These are phyloP conservation scores for Typhlichthys subterraneus DNA, from an alignment of 2,797 vertebrate species.

Conservation along the genomic window DNA sequence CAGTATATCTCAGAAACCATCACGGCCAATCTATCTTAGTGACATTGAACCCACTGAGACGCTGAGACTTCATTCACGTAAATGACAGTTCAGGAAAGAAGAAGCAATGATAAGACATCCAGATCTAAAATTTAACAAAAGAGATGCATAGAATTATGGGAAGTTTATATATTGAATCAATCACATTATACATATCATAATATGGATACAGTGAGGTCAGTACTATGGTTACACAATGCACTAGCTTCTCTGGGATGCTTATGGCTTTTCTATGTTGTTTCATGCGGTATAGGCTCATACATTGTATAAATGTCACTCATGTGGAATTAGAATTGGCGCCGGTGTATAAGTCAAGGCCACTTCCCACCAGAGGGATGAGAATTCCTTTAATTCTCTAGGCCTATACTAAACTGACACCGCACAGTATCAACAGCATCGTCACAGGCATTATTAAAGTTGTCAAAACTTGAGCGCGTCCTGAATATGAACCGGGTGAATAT, in stretches of 20 bases:
- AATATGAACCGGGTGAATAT: constrained; percentile 52
- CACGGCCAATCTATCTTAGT: constrained; percentile 75
- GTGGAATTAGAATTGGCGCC: constrained; percentile 34
- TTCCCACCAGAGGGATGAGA: constrained; percentile 21
- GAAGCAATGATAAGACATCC: constrained; percentile 4
- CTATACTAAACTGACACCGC: background rate
- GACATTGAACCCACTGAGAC: constrained; percentile 62
- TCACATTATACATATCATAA: no score
- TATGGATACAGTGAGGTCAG: no score
- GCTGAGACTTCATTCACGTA: constrained; percentile 48
- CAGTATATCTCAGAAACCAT: constrained; percentile 74
- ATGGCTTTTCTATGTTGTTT: constrained; percentile 24
- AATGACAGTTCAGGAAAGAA: constrained; percentile 42
- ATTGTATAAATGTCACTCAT: no score
- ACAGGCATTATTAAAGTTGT: constrained; percentile 71
- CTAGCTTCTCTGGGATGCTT: constrained; percentile 35
- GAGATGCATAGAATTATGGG: background rate
- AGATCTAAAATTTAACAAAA: constrained; percentile 15
- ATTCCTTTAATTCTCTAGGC: constrained; percentile 43
- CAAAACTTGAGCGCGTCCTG: constrained; percentile 54
- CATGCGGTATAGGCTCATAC: constrained; percentile 7
- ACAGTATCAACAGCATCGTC: constrained; percentile 48
- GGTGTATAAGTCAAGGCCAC: constrained; percentile 34
- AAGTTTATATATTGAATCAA: background rate
- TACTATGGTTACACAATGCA: background rate